Percentiles rank a stretch among this genome's conserved stretches.
Conservation (phyloP, 2,797 vertebrate genomes). For the Etheostoma nigrum region DNA sequence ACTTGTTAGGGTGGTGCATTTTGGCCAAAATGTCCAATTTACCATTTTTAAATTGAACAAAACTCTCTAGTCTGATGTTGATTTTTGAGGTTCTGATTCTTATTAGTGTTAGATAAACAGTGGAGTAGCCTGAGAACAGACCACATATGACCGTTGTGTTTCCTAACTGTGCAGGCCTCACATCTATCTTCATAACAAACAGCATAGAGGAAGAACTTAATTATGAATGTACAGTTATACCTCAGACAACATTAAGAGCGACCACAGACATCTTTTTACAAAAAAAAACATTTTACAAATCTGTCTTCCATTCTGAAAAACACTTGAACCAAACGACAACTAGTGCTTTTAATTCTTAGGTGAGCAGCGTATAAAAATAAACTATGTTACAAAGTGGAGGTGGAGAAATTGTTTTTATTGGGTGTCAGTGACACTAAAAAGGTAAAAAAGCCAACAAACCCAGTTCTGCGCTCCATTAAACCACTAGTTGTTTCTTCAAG, state of each 20-base stretch:
- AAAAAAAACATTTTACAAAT: background rate
- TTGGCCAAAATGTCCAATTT: background rate
- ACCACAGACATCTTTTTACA: constrained; percentile 5
- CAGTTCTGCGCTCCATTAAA: constrained; percentile 1
- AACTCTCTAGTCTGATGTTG: background rate
- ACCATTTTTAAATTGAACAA: background rate
- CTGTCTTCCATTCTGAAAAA: background rate
- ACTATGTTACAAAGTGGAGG: constrained; percentile 22
- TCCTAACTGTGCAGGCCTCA: constrained; percentile 26
- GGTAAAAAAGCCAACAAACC: background rate
- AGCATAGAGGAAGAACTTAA: background rate
- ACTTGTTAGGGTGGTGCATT: background rate
- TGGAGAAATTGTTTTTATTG: background rate
- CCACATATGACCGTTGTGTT: background rate
- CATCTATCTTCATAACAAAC: constrained; percentile 1
- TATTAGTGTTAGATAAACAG: background rate
- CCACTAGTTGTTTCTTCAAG: background rate
- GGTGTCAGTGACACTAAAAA: background rate
- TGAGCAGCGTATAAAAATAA: constrained; percentile 67
- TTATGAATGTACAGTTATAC: background rate
- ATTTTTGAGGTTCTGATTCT: background rate
- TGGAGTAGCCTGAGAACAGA: background rate
- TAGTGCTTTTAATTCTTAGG: constrained; percentile 43
- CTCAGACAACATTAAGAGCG: constrained; percentile 4
- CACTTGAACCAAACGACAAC: constrained; percentile 6